Evolutionary conservation across 2,888 invertebrate species (phyloP), one percentile per base, ranked within the genome.

Genomic region (Caenorhabditis angaria): DNA sequence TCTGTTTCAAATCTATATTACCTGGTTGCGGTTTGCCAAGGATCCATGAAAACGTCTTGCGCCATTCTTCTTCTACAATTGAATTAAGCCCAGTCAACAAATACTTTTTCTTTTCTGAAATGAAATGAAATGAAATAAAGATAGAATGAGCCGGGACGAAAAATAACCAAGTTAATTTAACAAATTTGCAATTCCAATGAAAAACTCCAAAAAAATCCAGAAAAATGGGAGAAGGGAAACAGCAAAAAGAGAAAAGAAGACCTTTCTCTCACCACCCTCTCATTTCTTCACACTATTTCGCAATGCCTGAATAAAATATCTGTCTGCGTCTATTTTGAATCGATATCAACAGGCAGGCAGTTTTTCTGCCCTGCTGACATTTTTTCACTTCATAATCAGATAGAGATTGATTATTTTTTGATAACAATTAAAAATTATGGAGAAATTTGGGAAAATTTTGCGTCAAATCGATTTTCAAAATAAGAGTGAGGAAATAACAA

Each of bases 1-100:
- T 41, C 10, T 14, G 48, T 48, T 35, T 35, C 6, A 48, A 48
- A 48, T 48, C 48, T n/a, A n/a, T 27, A 58, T 54, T 24, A 66
- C 67, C 60, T 56, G 12, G 63, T 58, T 24, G 66, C 61, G n/a
- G 66, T 61, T 57, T 67, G 72, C 72, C 72, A 72, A 2, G 66
- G 61, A 50, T 72, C 72, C 72, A 72, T 72, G 32, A 53, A 72
- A n/a, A 68, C 59, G 55, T 72, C 72, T 51, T 72, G 72, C n/a
- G 67, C 65, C 72, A 72, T 72, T 41, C 51, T 54, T 12, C 27
- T 22, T 4, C 48, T 12, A 50, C n/a, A 50, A 50, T 20, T 41
- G 5, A 50, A 50, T 20, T 51, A 24, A 20, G 10, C 28, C 48
- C 12, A 48, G 18, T 10, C 48, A 12, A n/a, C 8, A 48, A 48